Conservation (phyloP, 2,888 invertebrate species). For the Rhynchonema sp. region DNA sequence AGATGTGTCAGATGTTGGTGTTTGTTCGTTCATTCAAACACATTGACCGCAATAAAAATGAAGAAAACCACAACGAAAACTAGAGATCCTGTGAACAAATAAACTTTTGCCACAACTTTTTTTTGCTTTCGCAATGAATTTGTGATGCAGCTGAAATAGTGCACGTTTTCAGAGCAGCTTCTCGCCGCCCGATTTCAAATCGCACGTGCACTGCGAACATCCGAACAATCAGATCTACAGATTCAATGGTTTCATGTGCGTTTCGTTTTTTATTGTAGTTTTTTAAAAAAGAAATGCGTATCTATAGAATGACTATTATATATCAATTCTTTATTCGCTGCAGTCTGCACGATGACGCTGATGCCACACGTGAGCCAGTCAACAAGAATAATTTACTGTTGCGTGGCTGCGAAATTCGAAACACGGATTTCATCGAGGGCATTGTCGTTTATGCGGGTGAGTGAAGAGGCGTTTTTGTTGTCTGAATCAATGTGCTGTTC, state of each 20-base stretch:
- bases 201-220: conserved; percentile 69
- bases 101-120: too few relatives aligned
- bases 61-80: too few relatives aligned
- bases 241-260: conserved; percentile 59
- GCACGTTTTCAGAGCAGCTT: too few relatives aligned
- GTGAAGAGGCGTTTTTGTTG: conserved; percentile 4
- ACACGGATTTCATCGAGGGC: conserved; percentile 87
- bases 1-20: too few relatives aligned
- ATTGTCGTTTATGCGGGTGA: conserved; percentile 78
- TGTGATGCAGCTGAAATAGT: too few relatives aligned
- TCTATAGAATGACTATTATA: neutral
- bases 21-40: too few relatives aligned
- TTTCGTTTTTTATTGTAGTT: too few relatives aligned
- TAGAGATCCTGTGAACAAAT: too few relatives aligned
- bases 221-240: conserved; percentile 88
- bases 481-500: neutral
- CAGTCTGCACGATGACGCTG: conserved; percentile 6
- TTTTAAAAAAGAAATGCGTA: too few relatives aligned
- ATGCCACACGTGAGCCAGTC: conserved; percentile 48
- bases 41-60: too few relatives aligned
- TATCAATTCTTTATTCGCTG: too few relatives aligned
- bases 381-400: conserved; percentile 73
- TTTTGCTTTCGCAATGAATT: too few relatives aligned
- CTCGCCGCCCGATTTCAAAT: conserved; percentile 40
- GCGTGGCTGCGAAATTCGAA: conserved; percentile 78